Evolutionary conservation across 2,113 vertebrate species (phyloP).

Genomic region (Ptyas mucosa): DNA sequence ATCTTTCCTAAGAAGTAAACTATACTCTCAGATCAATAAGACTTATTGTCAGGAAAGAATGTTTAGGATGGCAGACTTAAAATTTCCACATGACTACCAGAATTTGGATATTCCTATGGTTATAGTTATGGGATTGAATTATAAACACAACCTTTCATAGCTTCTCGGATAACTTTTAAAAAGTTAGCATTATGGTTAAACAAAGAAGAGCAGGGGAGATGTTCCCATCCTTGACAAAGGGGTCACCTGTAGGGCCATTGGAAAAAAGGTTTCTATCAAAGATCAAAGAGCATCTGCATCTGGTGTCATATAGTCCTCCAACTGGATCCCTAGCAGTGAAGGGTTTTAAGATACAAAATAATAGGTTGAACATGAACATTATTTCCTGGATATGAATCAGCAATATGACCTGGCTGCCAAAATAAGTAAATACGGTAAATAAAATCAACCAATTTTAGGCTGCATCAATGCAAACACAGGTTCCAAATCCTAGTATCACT

Average conservation of each 20-base stretch:
- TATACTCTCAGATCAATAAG: neutral
- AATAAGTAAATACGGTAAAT: neutral
- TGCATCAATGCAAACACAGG: neutral
- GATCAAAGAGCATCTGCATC: neutral
- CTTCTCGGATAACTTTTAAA: neutral
- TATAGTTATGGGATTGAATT: neutral
- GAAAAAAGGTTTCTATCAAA: neutral
- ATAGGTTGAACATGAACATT: neutral
- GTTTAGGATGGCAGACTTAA: neutral
- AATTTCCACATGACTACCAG: neutral
- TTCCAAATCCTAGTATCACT: neutral
- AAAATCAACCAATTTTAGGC: neutral
- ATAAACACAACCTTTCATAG: neutral
- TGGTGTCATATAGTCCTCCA: neutral
- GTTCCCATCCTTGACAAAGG: neutral
- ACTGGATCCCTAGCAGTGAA: neutral
- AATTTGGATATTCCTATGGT: neutral
- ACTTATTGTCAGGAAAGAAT: neutral
- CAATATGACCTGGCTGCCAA: neutral
- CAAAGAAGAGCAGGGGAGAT: neutral
- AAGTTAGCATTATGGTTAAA: neutral
- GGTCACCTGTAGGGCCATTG: neutral
- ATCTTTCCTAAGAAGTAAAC: neutral
- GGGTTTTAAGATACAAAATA: neutral
- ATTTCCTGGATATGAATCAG: neutral